phyloP scores from a whole-genome alignment of 2,113 vertebrate species.

The Stictonetta naevosa region DNA sequence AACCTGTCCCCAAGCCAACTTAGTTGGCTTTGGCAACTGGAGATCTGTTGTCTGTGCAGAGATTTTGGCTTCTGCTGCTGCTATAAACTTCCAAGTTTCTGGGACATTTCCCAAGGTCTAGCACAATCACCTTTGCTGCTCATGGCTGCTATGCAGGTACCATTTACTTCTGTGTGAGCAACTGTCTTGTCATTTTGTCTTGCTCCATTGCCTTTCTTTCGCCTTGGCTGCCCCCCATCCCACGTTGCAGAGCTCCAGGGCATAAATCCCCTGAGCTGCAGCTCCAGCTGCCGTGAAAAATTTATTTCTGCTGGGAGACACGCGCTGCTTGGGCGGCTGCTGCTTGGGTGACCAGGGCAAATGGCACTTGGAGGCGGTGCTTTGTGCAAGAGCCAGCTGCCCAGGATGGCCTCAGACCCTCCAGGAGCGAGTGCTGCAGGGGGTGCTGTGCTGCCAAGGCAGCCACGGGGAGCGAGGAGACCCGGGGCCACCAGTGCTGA shows the following conservation, averaged over 20 bases:
- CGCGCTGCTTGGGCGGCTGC: not conserved
- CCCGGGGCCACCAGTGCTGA: not conserved
- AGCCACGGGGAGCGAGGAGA: not conserved
- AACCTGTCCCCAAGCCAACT: not conserved
- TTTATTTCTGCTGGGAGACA: not conserved
- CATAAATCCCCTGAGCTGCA: not conserved
- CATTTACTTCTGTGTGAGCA: not conserved
- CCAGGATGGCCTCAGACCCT: not conserved
- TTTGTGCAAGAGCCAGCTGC: not conserved
- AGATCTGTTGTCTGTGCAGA: not conserved
- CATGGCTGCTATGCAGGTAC: not conserved
- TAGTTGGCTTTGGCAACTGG: conserved; percentile 13
- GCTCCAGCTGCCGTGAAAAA: not conserved
- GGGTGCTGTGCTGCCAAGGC: not conserved
- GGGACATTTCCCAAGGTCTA: not conserved
- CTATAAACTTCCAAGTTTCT: conserved; percentile 18
- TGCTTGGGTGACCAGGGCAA: not conserved
- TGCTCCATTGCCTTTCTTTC: not conserved
- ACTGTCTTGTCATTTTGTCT: not conserved
- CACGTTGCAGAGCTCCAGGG: not conserved
- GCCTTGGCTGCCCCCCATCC: not conserved
- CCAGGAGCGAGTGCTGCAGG: not conserved
- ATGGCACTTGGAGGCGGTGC: not conserved
- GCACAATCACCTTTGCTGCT: not conserved
- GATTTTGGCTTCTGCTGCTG: not conserved